Percentiles rank a stretch among this genome's conserved stretches.
Evolutionary conservation across 1,140 invertebrate species (phyloP).

Genomic region (Heliconius himera): DNA sequence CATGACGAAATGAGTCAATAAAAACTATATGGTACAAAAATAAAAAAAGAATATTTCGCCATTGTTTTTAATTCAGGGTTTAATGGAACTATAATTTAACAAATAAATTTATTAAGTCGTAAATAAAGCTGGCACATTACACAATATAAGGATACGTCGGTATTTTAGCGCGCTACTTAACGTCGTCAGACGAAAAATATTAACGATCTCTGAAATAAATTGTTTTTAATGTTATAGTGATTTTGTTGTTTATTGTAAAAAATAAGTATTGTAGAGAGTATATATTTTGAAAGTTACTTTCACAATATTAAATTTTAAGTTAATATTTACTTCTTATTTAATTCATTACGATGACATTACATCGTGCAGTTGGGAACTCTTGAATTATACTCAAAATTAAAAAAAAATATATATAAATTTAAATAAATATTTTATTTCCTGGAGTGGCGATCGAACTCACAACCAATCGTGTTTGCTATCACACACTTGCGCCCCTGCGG

Average conservation of each 20-base stretch:
- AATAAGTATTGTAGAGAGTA: background rate
- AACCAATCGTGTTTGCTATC: too few relatives aligned
- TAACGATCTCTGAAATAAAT: slow-evolving; percentile 19
- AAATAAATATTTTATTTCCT: too few relatives aligned
- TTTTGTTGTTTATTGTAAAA: background rate
- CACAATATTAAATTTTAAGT: background rate
- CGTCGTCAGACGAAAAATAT: slow-evolving; percentile 35
- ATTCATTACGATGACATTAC: too few relatives aligned
- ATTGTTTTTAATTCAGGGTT: background rate
- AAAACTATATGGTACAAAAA: background rate
- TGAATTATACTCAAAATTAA: too few relatives aligned
- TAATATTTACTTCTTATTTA: too few relatives aligned
- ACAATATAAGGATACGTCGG: slow-evolving; percentile 38
- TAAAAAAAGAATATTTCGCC: background rate
- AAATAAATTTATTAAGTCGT: slow-evolving; percentile 48
- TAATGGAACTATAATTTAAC: slow-evolving; percentile 35
- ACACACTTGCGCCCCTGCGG: too few relatives aligned
- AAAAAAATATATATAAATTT: too few relatives aligned
- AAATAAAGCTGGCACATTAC: slow-evolving; percentile 47
- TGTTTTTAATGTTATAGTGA: background rate
- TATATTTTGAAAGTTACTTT: background rate
- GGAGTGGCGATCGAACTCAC: too few relatives aligned
- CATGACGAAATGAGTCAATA: background rate
- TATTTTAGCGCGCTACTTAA: slow-evolving; percentile 42
- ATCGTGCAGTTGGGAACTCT: too few relatives aligned